phyloP scores from a whole-genome alignment of 2,113 vertebrate species.

The Bucco capensis region DNA sequence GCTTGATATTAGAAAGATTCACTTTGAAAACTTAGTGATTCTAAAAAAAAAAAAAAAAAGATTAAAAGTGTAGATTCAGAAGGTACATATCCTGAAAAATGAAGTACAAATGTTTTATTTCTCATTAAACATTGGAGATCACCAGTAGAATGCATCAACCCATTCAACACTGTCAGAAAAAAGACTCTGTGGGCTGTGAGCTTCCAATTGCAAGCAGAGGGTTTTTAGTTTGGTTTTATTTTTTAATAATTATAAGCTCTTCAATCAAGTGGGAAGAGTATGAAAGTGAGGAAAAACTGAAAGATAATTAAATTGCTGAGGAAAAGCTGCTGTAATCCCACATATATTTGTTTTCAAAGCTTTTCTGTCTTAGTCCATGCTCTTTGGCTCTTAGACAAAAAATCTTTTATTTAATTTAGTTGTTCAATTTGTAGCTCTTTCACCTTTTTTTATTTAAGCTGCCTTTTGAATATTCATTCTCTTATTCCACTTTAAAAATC shows the following conservation, averaged over 20 bases:
- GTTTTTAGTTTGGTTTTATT: not conserved
- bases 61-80: not conserved
- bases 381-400: not conserved
- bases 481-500: conserved; percentile 34
- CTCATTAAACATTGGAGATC: not conserved
- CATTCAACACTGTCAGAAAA: not conserved
- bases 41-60: not conserved
- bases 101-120: not conserved
- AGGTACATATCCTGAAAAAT: not conserved
- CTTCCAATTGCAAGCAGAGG: not conserved
- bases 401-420: not conserved
- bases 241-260: not conserved
- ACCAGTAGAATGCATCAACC: not conserved
- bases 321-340: not conserved
- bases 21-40: not conserved
- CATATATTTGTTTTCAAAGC: not conserved
- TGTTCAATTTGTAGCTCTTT: not conserved
- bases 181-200: not conserved
- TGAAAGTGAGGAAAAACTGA: not conserved
- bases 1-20: not conserved
- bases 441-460: not conserved
- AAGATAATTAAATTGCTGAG: not conserved
- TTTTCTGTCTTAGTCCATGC: not conserved
- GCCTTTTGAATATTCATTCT: not conserved
- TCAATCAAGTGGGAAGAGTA: not conserved